Percentiles rank a stretch among this genome's conserved stretches.
phyloP scores from a whole-genome alignment of 1,140 invertebrate genomes.

The Brachionus sp. region DNA sequence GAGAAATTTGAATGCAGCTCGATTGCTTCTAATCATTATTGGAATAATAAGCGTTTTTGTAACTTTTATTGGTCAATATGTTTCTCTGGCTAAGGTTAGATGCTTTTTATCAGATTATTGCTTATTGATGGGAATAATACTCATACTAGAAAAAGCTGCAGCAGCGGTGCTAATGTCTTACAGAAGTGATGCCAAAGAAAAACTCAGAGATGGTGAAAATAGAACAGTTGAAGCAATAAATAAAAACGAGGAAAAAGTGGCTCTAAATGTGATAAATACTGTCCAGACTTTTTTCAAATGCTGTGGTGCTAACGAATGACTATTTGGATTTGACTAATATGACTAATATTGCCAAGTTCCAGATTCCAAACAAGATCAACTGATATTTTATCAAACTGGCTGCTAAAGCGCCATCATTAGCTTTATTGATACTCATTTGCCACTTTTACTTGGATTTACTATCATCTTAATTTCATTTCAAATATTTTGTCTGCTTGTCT shows the following conservation, averaged over 20 bases:
- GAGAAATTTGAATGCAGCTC: conserved; percentile 15
- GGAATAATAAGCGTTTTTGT: conserved; percentile 33
- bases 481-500: conserved; percentile 35
- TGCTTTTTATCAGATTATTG: conserved; percentile 22
- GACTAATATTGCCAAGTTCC: conserved; percentile 8
- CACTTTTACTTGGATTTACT: conserved; percentile 20
- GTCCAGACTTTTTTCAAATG: conserved; percentile 38
- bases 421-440: conserved; percentile 38
- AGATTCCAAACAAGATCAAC: background rate
- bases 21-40: conserved; percentile 30
- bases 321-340: background rate
- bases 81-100: background rate
- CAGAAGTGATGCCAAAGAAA: background rate
- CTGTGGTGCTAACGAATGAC: conserved; percentile 19
- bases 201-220: background rate
- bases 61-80: conserved; percentile 35
- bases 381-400: background rate
- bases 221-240: conserved; percentile 9
- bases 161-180: conserved; percentile 19
- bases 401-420: background rate
- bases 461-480: conserved; percentile 38
- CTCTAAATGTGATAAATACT: conserved; percentile 33
- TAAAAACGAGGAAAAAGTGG: conserved; percentile 6
- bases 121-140: conserved; percentile 24
- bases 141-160: conserved; percentile 19